Conservation (phyloP, 2,797 vertebrate genomes). For the Spea hammondii region DNA sequence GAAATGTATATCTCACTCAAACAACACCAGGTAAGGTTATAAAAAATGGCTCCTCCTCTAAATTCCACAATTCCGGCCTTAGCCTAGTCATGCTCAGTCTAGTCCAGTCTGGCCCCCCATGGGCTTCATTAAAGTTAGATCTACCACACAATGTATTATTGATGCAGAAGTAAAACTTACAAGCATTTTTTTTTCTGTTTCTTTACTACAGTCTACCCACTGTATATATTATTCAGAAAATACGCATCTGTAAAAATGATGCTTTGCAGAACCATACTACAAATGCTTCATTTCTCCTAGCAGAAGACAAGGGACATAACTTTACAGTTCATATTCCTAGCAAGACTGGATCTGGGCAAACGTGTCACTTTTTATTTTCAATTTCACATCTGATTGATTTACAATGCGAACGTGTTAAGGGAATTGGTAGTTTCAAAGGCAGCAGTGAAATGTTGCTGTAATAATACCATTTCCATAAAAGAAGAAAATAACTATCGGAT, state of each 20-base stretch:
- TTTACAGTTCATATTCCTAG: slow-evolving; percentile 31
- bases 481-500: slow-evolving; percentile 40
- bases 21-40: too few species aligned
- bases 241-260: not conserved
- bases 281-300: slow-evolving; percentile 38
- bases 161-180: too few species aligned
- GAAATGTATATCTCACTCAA: too few species aligned
- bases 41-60: too few species aligned
- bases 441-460: slow-evolving; percentile 43
- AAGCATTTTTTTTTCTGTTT: too few species aligned
- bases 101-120: too few species aligned
- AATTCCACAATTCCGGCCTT: too few species aligned
- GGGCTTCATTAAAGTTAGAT: too few species aligned
- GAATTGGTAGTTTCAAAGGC: slow-evolving; percentile 45
- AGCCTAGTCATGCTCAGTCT: too few species aligned
- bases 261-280: slow-evolving; percentile 30
- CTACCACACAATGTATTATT: too few species aligned
- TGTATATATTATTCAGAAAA: not conserved
- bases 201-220: not conserved
- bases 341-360: slow-evolving; percentile 28
- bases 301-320: slow-evolving; percentile 18
- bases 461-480: slow-evolving; percentile 40
- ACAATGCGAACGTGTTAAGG: slow-evolving; percentile 41
- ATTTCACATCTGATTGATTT: slow-evolving; percentile 51
- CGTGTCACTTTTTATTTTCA: slow-evolving; percentile 49